Conservation (phyloP, 2,888 invertebrate genomes). For the Gari tellinella region DNA sequence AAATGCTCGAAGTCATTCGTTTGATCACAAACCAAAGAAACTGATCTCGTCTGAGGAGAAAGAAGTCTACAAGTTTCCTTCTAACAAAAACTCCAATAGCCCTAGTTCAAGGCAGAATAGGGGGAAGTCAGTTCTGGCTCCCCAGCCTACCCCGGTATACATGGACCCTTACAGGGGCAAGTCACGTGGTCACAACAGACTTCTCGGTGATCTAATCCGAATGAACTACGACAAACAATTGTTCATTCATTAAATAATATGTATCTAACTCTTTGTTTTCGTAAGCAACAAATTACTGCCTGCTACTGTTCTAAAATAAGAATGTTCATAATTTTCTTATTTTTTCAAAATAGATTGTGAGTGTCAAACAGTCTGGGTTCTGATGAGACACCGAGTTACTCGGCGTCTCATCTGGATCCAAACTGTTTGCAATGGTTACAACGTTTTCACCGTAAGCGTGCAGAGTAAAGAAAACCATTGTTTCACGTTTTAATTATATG, state of each 20-base stretch:
- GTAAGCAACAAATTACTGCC: too few relatives aligned
- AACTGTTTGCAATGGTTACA: too few relatives aligned
- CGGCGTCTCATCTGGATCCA: too few relatives aligned
- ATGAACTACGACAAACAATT: slow-evolving; percentile 70
- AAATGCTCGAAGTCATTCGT: slow-evolving; percentile 46
- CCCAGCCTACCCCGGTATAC: slow-evolving; percentile 62
- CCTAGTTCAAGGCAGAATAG: slow-evolving; percentile 34
- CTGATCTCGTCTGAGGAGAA: slow-evolving; percentile 54
- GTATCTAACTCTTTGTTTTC: too few relatives aligned
- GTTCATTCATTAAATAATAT: slow-evolving; percentile 48
- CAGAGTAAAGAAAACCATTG: too few relatives aligned
- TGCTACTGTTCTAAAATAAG: too few relatives aligned
- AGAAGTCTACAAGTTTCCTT: slow-evolving; percentile 66
- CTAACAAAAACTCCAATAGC: slow-evolving; percentile 40
- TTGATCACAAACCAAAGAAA: slow-evolving; percentile 55
- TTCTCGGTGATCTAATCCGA: slow-evolving; percentile 65
- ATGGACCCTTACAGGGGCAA: slow-evolving; percentile 65
- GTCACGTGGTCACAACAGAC: slow-evolving; percentile 60
- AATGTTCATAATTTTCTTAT: too few relatives aligned
- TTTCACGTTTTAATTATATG: too few relatives aligned
- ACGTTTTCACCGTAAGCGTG: too few relatives aligned
- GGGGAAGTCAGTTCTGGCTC: slow-evolving; percentile 60
- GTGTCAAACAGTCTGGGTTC: too few relatives aligned
- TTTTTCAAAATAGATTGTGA: too few relatives aligned
- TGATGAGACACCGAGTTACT: too few relatives aligned